A percentile compares a stretch with the other conserved stretches of the same genome.
Evolutionary conservation across 2,113 vertebrate genomes (phyloP).

Genomic region (Carettochelys insculpta): DNA sequence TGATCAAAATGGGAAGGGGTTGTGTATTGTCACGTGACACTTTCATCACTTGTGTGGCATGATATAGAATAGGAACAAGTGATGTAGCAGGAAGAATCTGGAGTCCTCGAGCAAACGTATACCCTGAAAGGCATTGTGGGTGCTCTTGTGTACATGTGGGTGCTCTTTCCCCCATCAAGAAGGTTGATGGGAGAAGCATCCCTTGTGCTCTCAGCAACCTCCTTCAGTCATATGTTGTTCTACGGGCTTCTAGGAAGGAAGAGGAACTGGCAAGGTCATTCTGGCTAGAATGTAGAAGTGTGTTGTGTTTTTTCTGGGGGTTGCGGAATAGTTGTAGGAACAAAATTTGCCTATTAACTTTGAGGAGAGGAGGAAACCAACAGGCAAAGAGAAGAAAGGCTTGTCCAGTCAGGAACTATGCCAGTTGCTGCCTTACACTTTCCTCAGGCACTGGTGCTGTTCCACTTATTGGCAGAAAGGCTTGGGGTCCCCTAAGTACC

Average conservation of each 20-base stretch:
- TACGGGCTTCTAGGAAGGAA: background rate
- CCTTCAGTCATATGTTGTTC: background rate
- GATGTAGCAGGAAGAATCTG: rapidly evolving
- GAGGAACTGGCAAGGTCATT: background rate
- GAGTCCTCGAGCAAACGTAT: background rate
- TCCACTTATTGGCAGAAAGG: background rate
- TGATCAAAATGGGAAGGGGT: background rate
- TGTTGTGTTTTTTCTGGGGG: background rate
- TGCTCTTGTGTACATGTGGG: background rate
- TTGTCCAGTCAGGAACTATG: no score
- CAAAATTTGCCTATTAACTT: background rate
- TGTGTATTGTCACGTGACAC: rapidly evolving
- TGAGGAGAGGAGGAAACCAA: background rate
- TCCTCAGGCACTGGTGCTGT: background rate
- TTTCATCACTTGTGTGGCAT: background rate
- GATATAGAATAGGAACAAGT: background rate
- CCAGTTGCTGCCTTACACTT: background rate
- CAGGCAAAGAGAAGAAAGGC: background rate
- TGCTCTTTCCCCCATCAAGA: no score
- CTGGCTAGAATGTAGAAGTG: background rate
- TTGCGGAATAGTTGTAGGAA: background rate
- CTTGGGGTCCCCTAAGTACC: background rate
- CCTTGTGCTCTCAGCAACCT: background rate
- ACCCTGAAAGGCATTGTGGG: background rate
- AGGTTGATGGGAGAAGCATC: background rate